These are phyloP conservation scores for Lepus americanus DNA, from an alignment of 2,113 vertebrate species.

Conservation along the genomic window DNA sequence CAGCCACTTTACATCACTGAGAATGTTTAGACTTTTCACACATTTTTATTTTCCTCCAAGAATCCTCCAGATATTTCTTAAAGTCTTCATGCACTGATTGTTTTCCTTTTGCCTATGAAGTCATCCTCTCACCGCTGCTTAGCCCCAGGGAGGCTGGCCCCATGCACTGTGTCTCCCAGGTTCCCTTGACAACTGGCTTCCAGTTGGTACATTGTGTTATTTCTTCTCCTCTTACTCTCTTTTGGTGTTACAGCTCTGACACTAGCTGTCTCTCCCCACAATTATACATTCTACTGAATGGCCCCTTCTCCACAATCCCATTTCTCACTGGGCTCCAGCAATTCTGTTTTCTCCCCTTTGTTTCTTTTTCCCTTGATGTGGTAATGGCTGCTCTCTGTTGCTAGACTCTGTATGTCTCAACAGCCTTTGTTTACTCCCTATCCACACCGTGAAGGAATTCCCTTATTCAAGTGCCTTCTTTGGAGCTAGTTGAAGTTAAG, in stretches of 20 bases:
- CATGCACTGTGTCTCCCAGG: neutral
- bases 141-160: neutral
- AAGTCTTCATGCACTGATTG: neutral
- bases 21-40: constrained; percentile 10
- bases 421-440: neutral
- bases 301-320: neutral
- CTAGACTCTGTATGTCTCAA: neutral
- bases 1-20: neutral
- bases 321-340: neutral
- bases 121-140: neutral
- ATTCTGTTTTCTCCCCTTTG: neutral
- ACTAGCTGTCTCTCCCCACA: neutral
- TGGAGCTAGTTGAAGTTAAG: neutral
- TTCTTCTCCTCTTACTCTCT: neutral
- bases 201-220: neutral
- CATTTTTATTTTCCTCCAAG: neutral
- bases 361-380: neutral
- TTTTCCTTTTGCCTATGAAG: neutral
- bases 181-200: neutral
- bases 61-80: neutral
- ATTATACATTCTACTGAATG: neutral
- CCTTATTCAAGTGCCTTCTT: neutral
- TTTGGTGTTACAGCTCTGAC: neutral
- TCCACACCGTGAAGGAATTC: neutral
- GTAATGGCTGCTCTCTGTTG: neutral